phyloP scores from a whole-genome alignment of 2,888 invertebrate genomes.

The Entomobrya proxima region DNA sequence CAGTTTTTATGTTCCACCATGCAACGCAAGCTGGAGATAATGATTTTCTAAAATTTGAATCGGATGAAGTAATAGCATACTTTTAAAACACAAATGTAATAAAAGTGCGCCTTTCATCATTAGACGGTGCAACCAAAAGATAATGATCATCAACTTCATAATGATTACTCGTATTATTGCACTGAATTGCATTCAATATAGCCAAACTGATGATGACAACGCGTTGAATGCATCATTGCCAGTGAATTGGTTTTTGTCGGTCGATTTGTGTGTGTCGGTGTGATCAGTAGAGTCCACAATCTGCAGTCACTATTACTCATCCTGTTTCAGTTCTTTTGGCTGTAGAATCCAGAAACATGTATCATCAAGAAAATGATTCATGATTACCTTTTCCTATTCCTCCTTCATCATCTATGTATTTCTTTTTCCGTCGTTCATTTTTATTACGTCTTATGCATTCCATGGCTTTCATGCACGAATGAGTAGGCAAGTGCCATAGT shows the following conservation, averaged over 20 bases:
- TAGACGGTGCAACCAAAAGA: background rate
- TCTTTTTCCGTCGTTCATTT: background rate
- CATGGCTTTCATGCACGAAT: constrained; percentile 59
- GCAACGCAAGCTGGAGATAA: background rate
- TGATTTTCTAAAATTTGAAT: constrained; percentile 15
- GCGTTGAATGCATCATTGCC: constrained; percentile 1
- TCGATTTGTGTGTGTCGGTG: constrained; percentile 8
- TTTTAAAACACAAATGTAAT: constrained; percentile 15
- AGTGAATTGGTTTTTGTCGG: constrained; percentile 21
- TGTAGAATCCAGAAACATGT: constrained; percentile 6
- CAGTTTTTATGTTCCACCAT: background rate
- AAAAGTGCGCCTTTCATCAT: background rate
- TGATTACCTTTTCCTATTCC: constrained; percentile 57
- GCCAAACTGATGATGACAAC: constrained; percentile 3
- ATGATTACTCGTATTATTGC: constrained; percentile 45
- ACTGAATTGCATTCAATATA: constrained; percentile 45
- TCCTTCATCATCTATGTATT: background rate
- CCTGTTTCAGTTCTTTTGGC: background rate
- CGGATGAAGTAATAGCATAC: background rate
- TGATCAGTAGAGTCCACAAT: constrained; percentile 45
- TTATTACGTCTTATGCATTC: constrained; percentile 45
- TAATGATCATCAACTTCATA: background rate
- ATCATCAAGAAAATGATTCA: constrained; percentile 56
- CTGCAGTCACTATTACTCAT: background rate
- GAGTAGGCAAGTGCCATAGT: constrained; percentile 35